These are phyloP conservation scores for Orcinus orca DNA, from an alignment of 2,113 vertebrate genomes.

Conservation along the genomic window DNA sequence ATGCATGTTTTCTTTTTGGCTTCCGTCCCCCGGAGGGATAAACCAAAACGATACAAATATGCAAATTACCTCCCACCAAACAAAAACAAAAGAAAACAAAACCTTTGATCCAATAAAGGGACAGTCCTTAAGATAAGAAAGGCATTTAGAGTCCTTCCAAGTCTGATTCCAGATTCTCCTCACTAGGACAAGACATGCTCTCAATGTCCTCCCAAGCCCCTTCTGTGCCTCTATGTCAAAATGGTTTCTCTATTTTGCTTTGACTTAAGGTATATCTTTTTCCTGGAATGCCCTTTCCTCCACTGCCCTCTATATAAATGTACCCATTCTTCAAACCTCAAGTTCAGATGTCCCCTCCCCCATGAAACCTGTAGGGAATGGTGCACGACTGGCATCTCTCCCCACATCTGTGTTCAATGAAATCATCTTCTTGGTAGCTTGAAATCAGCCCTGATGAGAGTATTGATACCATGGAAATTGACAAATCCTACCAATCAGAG, in stretches of 20 bases:
- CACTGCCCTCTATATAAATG: not conserved
- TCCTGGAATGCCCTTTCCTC: not conserved
- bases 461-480: not conserved
- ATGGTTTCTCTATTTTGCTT: not conserved
- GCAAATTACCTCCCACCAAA: not conserved
- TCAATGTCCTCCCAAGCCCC: not conserved
- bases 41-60: not conserved
- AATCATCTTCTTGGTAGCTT: not conserved
- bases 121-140: not conserved
- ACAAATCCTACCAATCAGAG: not conserved
- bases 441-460: not conserved
- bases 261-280: not conserved
- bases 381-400: not conserved
- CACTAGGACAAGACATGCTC: fast-evolving
- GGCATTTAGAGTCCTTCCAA: not conserved
- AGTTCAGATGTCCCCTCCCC: not conserved
- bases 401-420: not conserved
- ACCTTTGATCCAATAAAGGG: not conserved
- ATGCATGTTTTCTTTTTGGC: not conserved
- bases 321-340: not conserved
- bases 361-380: not conserved
- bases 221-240: not conserved
- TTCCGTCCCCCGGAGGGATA: not conserved
- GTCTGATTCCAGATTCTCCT: not conserved
- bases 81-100: not conserved